Conservation (phyloP, 2,888 invertebrate species). For the Drosophila rubida region DNA sequence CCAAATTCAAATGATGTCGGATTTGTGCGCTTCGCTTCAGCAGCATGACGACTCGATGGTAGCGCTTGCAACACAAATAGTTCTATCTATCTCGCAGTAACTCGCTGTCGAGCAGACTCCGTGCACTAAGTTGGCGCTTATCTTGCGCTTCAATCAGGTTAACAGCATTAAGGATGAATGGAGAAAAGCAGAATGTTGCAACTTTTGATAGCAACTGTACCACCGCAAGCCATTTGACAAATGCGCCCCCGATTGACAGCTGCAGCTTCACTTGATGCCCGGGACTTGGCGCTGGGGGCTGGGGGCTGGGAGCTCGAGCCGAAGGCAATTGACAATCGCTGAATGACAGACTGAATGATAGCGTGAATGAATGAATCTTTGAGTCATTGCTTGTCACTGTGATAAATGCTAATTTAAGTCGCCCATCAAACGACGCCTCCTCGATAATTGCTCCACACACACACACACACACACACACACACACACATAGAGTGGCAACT, state of each 20-base stretch:
- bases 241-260: conserved; percentile 56
- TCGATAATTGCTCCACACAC: conserved; percentile 46
- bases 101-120: background rate
- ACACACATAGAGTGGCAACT: conserved; percentile 30
- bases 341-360: conserved; percentile 46
- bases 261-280: conserved; percentile 27
- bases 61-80: background rate
- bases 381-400: conserved; percentile 62
- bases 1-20: conserved; percentile 62
- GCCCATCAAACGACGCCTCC: conserved; percentile 54
- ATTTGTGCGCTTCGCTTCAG: conserved; percentile 20
- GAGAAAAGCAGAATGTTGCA: background rate
- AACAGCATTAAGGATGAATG: background rate
- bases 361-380: conserved; percentile 31
- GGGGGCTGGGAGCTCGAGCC: background rate
- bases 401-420: conserved; percentile 82
- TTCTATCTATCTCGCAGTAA: background rate
- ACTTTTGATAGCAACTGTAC: conserved; percentile 49
- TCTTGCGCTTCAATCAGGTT: background rate
- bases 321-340: conserved; percentile 21
- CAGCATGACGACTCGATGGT: background rate
- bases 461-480: background rate
- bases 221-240: conserved; percentile 58
- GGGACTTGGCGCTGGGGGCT: background rate
- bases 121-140: too few relatives aligned